Conservation (phyloP, 2,113 vertebrate genomes). For the Delphinus delphis region DNA sequence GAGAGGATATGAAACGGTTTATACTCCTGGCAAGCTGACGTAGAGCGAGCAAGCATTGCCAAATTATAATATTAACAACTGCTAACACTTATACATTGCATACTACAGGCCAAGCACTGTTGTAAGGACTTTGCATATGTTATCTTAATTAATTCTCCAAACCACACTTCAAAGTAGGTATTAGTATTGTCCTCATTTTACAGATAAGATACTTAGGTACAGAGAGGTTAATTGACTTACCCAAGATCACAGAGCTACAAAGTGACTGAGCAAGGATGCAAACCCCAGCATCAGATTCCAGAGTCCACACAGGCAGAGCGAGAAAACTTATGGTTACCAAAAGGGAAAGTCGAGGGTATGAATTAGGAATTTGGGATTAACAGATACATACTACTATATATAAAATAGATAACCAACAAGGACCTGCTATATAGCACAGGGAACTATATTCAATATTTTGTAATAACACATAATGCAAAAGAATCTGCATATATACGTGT, state of each 20-base stretch:
- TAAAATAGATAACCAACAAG: too few species aligned
- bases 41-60: not conserved
- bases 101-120: not conserved
- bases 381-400: too few species aligned
- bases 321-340: too few species aligned
- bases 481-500: too few species aligned
- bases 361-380: too few species aligned
- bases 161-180: not conserved
- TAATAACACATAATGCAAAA: too few species aligned
- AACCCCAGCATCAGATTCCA: not conserved
- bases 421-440: too few species aligned
- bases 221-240: not conserved
- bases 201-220: not conserved
- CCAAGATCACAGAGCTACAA: not conserved
- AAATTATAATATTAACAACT: not conserved
- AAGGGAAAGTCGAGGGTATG: too few species aligned
- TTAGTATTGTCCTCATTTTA: not conserved
- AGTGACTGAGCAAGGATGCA: not conserved
- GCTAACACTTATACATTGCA: not conserved
- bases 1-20: not conserved
- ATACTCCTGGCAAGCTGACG: not conserved
- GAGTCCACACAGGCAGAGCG: not conserved
- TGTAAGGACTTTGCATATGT: not conserved
- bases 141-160: not conserved
- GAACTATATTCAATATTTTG: too few species aligned